Percentiles rank a stretch among this genome's conserved stretches.
phyloP scores from a whole-genome alignment of 2,113 vertebrate species.

The Brienomyrus brachyistius region DNA sequence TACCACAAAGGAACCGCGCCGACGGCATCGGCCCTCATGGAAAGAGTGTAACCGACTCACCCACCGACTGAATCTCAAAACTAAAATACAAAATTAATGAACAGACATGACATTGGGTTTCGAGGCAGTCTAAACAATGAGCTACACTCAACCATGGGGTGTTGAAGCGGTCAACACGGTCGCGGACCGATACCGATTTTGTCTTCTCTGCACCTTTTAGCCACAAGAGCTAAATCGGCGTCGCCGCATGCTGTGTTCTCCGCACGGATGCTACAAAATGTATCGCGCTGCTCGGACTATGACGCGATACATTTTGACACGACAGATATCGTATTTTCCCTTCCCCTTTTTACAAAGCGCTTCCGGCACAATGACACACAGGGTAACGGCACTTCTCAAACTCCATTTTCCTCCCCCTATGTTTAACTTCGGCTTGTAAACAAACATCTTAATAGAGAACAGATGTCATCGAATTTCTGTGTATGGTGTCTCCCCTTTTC shows the following conservation, averaged over 20 bases:
- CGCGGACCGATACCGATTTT: slow-evolving; percentile 72
- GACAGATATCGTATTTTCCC: slow-evolving; percentile 16
- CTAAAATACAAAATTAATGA: slow-evolving; percentile 1
- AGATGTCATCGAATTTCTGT: slow-evolving; percentile 98
- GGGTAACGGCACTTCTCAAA: slow-evolving; percentile 41
- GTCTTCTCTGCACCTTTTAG: slow-evolving; percentile 50
- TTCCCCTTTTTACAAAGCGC: slow-evolving; percentile 46
- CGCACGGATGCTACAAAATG: slow-evolving; percentile 87
- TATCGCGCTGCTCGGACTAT: slow-evolving; percentile 52
- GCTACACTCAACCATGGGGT: slow-evolving; percentile 80
- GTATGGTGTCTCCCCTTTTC: slow-evolving; percentile 59
- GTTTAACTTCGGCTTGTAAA: slow-evolving; percentile 62
- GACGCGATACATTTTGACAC: slow-evolving; percentile 68
- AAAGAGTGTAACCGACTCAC: slow-evolving; percentile 56
- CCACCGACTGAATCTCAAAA: background rate
- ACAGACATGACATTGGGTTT: background rate
- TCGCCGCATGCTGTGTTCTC: slow-evolving; percentile 69
- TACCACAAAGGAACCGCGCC: slow-evolving; percentile 65
- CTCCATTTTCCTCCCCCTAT: slow-evolving; percentile 15
- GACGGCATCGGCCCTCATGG: slow-evolving; percentile 89
- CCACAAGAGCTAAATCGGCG: slow-evolving; percentile 70
- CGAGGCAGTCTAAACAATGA: slow-evolving; percentile 25
- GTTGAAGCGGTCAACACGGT: slow-evolving; percentile 75
- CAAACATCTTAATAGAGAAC: slow-evolving; percentile 85
- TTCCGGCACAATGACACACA: slow-evolving; percentile 61